Evolutionary conservation across 2,797 vertebrate species (phyloP), one percentile per base, ranked within the genome.

Genomic region (Liasis olivaceus): DNA sequence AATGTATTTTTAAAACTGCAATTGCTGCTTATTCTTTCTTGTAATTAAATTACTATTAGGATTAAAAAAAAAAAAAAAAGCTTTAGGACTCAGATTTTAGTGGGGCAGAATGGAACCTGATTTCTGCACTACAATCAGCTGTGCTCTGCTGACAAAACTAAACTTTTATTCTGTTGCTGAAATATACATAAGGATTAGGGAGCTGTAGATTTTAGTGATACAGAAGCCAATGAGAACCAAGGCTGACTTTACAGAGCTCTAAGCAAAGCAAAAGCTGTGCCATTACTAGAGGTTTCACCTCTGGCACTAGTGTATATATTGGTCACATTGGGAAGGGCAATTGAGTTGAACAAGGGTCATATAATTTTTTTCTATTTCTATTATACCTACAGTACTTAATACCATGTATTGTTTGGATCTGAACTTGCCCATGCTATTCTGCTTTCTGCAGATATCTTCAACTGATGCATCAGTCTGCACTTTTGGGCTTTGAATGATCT

Each of bases 141-240:
- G 93, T n/a, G 92, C 89, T 0, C 9, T 96, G 97, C 96, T 95
- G 97, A 97, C 92, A 92, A 89, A 94, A 95, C 93, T 66, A 90
- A 95, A 87, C 87, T 85, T 96, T 94, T 94, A 90, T 93, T 89
- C 0, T 15, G 47, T 1, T 62, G 88, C 81, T 95, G 94, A 96
- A 88, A 90, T 95, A 95, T 95, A 90, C 90, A 90, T 89, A 87
- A 90, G 91, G 89, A 63, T 0, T 63, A 91, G 93, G 87, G 91
- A 94, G 93, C 86, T 24, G n/a, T 2, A 36, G 85, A 91, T 91
- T 92, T 77, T 17, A 22, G 47, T 88, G 91, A 89, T 42, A 88
- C 59, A 47, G 51, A 85, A 47, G 26, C 66, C 64, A 6, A 26
- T 63, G 77, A 36, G 51, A 84, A 15, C 1, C 31, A 31, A 86